Evolutionary conservation across 2,113 vertebrate genomes (phyloP), one percentile per base, ranked within the genome.

Genomic region (Sarotherodon lohbergeri): DNA sequence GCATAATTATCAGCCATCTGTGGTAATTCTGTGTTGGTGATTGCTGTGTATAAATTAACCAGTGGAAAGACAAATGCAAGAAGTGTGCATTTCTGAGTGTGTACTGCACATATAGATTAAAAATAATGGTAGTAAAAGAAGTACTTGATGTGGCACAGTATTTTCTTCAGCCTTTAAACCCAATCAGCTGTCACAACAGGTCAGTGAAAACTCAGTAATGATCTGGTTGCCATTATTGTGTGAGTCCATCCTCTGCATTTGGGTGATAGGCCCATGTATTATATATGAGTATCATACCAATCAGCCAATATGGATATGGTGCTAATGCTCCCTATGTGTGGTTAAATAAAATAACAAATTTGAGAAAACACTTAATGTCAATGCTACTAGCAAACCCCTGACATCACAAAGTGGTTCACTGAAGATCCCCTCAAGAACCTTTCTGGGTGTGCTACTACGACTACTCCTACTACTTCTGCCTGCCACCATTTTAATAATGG

Each of bases 201-300:
- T 57, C 56, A 57, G 55, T 7, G 24, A 56, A 55, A 27, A 56
- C 55, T 56, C 11, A 27, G 24, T 57, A 57, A 57, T 27, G 98
- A 98, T 98, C 96, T 95, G 96, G 96, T 54, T 97, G 90, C 97
- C 96, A 96, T 92, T 93, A 82, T 71, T 90, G 82, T 94, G 81
- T 89, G 91, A 87, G 80, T 94, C 82, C 92, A 66, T 92, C 68
- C 73, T 90, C 46, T 89, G 29, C 34, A 76, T 55, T 86, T 90
- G 52, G 85, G 80, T 81, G 83, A 27, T 9, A 46, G 76, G 79
- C 36, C 13, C n/a, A 41, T 16, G 36, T 43, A 43, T 71, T n/a
- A 66, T 17, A 66, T 39, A 24, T 43, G 36, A 71, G 16, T 24
- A 24, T 71, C 66, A 71, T 41, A 16, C 66, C 63, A 46, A 13